phyloP scores from a whole-genome alignment of 2,797 vertebrate genomes.

The Syncerus caffer region DNA sequence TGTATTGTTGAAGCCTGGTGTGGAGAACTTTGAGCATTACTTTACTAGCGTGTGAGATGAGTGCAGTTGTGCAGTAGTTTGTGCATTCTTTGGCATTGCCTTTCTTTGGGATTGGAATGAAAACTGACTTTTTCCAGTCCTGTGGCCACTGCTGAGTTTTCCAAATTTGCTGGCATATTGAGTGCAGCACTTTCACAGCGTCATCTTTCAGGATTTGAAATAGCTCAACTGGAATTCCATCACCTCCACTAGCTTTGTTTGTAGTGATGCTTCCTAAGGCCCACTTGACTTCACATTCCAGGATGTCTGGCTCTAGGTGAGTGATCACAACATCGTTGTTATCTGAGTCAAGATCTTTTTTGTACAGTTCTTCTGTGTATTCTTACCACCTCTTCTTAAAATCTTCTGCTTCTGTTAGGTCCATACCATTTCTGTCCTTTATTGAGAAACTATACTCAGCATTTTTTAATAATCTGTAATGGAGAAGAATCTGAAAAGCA shows the following conservation, averaged over 20 bases:
- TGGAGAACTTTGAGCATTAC: neutral
- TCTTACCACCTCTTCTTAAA: neutral
- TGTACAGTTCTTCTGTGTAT: neutral
- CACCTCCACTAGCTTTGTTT: neutral
- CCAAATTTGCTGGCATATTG: neutral
- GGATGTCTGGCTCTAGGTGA: neutral
- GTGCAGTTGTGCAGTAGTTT: neutral
- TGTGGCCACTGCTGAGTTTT: neutral
- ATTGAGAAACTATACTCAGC: neutral
- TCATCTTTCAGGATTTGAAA: neutral
- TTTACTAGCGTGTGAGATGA: neutral
- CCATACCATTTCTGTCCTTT: neutral
- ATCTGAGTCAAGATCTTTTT: neutral
- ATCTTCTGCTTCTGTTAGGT: neutral
- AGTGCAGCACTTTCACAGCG: neutral
- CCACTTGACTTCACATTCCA: neutral
- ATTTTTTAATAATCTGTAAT: neutral
- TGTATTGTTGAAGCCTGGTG: neutral
- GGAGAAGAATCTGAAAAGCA: neutral
- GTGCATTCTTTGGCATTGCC: neutral
- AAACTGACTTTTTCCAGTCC: neutral
- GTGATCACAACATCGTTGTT: neutral
- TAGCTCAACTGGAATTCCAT: neutral
- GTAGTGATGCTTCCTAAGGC: neutral
- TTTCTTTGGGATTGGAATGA: neutral